These are phyloP conservation scores for Hippocampus comes DNA, from an alignment of 2,113 vertebrate genomes.

Conservation along the genomic window DNA sequence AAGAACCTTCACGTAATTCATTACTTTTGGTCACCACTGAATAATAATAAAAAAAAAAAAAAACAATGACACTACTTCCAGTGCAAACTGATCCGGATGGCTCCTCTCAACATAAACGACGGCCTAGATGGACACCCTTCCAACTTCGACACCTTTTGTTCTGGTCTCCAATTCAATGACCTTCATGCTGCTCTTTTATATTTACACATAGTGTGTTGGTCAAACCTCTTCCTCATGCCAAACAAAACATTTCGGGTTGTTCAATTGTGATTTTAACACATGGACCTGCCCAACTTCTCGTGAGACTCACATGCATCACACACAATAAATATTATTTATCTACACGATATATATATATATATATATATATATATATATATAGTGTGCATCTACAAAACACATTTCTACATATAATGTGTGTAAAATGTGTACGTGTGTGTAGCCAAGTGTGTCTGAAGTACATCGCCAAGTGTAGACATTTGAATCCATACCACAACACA, in stretches of 20 bases:
- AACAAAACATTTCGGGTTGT: background rate
- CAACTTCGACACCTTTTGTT: background rate
- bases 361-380: background rate
- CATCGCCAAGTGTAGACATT: background rate
- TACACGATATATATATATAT: no score
- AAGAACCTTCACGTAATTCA: background rate
- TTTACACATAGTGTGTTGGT: background rate
- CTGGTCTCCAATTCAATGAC: background rate
- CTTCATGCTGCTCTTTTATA: background rate
- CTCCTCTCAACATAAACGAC: background rate
- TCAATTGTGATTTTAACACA: constrained; percentile 1
- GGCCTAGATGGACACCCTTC: background rate
- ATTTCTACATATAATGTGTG: background rate
- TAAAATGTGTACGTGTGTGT: no score
- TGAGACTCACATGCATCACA: background rate
- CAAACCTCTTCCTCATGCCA: constrained; percentile 1
- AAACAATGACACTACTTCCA: background rate
- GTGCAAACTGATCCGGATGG: background rate
- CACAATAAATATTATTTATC: background rate
- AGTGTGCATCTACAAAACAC: no score
- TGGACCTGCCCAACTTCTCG: background rate
- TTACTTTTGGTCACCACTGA: background rate
- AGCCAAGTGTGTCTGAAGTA: no score
- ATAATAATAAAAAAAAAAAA: background rate
- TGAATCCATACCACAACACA: background rate